Conservation (phyloP, 2,888 invertebrate species). For the Orthosia gothica region DNA sequence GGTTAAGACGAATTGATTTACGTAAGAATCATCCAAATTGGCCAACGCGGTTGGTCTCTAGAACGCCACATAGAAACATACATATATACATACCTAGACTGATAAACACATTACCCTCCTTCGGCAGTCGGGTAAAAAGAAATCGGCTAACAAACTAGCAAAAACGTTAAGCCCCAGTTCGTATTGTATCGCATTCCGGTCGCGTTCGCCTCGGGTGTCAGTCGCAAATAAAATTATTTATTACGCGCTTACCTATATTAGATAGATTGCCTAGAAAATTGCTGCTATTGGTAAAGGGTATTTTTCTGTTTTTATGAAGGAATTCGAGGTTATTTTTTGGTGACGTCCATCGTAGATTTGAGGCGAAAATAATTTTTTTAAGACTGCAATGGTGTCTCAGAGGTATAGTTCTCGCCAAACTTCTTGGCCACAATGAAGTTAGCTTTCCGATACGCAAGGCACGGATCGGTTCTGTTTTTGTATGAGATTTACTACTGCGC, state of each 20-base stretch:
- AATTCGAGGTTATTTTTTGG: background rate
- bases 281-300: constrained; percentile 4
- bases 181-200: constrained; percentile 19
- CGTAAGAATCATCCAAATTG: too few relatives aligned
- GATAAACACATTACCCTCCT: too few relatives aligned
- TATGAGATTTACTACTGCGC: too few relatives aligned
- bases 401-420: too few relatives aligned
- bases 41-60: too few relatives aligned
- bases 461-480: too few relatives aligned
- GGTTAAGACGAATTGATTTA: too few relatives aligned
- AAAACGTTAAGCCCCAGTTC: background rate
- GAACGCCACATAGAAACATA: too few relatives aligned
- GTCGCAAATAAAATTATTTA: constrained; percentile 48
- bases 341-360: background rate
- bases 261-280: constrained; percentile 42
- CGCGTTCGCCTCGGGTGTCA: constrained; percentile 19
- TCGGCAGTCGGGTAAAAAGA: background rate
- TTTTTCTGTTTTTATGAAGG: background rate
- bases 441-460: too few relatives aligned
- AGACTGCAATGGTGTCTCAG: background rate
- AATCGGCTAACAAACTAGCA: constrained; percentile 1
- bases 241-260: background rate
- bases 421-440: too few relatives aligned
- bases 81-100: too few relatives aligned
- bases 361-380: background rate